Evolutionary conservation across 2,888 invertebrate species (phyloP).

Genomic region (Melieria omissa): DNA sequence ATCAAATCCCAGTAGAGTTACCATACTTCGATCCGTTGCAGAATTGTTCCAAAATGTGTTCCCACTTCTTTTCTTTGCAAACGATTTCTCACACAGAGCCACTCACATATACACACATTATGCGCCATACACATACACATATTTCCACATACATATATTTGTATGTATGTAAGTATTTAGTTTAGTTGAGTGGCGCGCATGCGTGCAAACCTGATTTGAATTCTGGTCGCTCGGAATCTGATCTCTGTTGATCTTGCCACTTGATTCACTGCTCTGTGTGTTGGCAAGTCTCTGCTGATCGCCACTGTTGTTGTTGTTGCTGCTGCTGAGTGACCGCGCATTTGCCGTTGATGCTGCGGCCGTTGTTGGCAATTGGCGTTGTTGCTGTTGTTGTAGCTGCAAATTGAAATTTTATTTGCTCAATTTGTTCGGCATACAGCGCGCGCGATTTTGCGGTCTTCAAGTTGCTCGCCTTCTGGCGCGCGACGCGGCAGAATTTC

Average conservation of each 20-base stretch:
- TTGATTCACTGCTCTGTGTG: background rate
- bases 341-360: constrained; percentile 13
- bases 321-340: background rate
- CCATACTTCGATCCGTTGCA: too few relatives aligned
- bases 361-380: constrained; percentile 10
- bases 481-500: too few relatives aligned
- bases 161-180: too few relatives aligned
- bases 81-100: too few relatives aligned
- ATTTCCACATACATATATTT: too few relatives aligned
- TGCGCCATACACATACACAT: too few relatives aligned
- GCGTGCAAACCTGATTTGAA: background rate
- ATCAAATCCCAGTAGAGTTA: too few relatives aligned
- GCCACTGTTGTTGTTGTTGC: background rate
- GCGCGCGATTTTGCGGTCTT: constrained; percentile 28
- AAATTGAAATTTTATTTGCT: constrained; percentile 46
- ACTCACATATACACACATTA: too few relatives aligned
- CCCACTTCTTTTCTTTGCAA: too few relatives aligned
- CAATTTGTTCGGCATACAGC: constrained; percentile 40
- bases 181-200: too few relatives aligned
- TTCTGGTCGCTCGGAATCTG: background rate
- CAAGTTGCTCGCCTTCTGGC: background rate
- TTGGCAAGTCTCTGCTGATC: background rate
- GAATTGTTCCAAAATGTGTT: too few relatives aligned
- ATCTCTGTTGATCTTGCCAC: background rate
- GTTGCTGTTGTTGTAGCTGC: constrained; percentile 33